A percentile compares a stretch with the other conserved stretches of the same genome.
Conservation (phyloP, 2,113 vertebrate genomes). For the Cyphomyrus plagiostoma region DNA sequence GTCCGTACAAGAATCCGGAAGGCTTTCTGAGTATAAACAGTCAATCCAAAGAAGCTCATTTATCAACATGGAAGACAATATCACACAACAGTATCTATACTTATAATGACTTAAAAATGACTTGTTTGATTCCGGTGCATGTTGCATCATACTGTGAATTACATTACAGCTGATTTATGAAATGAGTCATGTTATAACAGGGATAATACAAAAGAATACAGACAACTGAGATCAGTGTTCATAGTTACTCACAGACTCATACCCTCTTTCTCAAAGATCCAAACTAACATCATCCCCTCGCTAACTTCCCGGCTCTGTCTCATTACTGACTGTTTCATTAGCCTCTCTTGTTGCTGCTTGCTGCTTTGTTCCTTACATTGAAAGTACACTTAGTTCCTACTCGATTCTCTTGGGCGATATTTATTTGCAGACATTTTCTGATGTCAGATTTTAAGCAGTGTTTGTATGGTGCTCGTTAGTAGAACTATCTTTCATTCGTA, state of each 20-base stretch:
- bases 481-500: neutral
- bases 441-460: neutral
- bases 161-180: neutral
- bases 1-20: neutral
- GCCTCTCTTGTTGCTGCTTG: neutral
- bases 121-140: neutral
- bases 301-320: neutral
- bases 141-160: neutral
- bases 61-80: neutral
- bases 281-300: neutral
- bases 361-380: neutral
- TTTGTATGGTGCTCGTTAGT: neutral
- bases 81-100: neutral
- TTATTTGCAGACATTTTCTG: neutral
- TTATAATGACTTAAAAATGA: neutral
- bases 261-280: neutral
- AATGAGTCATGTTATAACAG: neutral
- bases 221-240: neutral
- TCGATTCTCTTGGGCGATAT: neutral
- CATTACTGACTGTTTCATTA: neutral
- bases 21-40: neutral
- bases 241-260: neutral
- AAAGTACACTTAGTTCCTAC: neutral
- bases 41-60: neutral
- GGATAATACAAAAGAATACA: neutral